These are phyloP conservation scores for Lordiphosa andalusiaca DNA, from an alignment of 2,888 invertebrate species.

Conservation along the genomic window DNA sequence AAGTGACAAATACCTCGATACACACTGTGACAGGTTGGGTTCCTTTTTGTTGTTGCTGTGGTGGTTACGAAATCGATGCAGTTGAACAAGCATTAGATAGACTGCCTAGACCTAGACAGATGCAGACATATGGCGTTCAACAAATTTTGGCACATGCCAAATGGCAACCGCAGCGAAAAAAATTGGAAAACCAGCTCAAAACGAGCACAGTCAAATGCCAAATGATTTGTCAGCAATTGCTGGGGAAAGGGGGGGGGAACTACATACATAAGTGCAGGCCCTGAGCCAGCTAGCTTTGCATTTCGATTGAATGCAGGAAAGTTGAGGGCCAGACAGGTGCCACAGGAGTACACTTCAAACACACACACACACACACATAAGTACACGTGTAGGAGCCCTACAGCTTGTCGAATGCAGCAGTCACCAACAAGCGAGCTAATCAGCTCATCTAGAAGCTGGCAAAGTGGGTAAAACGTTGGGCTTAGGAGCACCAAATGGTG, in stretches of 20 bases:
- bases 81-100: constrained; percentile 27
- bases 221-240: constrained; percentile 73
- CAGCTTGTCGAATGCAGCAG: too few species aligned
- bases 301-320: too few species aligned
- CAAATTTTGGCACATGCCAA: constrained; percentile 68
- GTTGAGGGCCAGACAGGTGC: too few species aligned
- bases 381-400: too few species aligned
- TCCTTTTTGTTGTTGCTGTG: constrained; percentile 50
- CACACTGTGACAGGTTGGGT: constrained; percentile 67
- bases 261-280: too few species aligned
- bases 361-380: too few species aligned
- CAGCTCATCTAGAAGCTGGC: too few species aligned
- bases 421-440: too few species aligned
- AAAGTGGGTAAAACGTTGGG: too few species aligned
- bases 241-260: constrained; percentile 30
- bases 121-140: constrained; percentile 58
- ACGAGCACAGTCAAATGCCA: constrained; percentile 61
- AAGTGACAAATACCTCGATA: constrained; percentile 70
- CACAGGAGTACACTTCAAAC: too few species aligned
- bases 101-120: constrained; percentile 11
- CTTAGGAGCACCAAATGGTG: too few species aligned
- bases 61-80: constrained; percentile 63
- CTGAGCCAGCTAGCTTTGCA: constrained; percentile 5
- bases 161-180: constrained; percentile 60
- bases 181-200: constrained; percentile 11